Conservation (phyloP, 2,113 vertebrate species). For the Gadus macrocephalus region DNA sequence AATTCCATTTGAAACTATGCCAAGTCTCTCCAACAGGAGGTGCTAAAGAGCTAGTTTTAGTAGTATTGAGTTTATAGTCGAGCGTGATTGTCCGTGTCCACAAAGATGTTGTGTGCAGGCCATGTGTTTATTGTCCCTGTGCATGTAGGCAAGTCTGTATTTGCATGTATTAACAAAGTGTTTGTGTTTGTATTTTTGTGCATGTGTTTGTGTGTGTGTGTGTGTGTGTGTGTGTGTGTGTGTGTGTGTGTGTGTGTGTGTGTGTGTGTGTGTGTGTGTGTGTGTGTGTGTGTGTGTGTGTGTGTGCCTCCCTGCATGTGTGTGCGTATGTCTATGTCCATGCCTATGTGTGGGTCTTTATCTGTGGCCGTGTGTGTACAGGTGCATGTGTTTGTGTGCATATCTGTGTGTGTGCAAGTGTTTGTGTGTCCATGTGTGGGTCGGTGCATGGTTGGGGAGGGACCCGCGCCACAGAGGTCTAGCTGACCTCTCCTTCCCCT, state of each 20-base stretch:
- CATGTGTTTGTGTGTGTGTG: not conserved
- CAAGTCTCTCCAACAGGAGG: slow-evolving; percentile 50
- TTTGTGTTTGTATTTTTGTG: not conserved
- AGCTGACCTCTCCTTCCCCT: slow-evolving; percentile 52
- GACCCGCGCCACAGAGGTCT: not conserved
- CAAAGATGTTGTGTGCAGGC: not conserved
- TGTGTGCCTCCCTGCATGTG: not conserved
- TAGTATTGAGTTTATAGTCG: not conserved
- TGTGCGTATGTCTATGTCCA: not conserved
- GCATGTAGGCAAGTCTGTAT: no score
- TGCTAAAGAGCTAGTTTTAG: slow-evolving; percentile 15
- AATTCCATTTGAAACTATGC: no score
- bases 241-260: slow-evolving; percentile 2
- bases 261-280: slow-evolving; percentile 1
- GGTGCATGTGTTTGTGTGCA: not conserved
- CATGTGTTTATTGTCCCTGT: not conserved
- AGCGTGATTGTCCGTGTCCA: not conserved
- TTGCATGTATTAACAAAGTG: not conserved
- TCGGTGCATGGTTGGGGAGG: not conserved
- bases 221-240: slow-evolving; percentile 1
- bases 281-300: slow-evolving; percentile 6
- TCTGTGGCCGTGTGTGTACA: not conserved
- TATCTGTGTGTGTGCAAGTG: not conserved
- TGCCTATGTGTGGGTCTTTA: not conserved
- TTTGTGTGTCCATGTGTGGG: not conserved